Conservation (phyloP, 1,140 invertebrate genomes). For the Drosophila sp. region DNA sequence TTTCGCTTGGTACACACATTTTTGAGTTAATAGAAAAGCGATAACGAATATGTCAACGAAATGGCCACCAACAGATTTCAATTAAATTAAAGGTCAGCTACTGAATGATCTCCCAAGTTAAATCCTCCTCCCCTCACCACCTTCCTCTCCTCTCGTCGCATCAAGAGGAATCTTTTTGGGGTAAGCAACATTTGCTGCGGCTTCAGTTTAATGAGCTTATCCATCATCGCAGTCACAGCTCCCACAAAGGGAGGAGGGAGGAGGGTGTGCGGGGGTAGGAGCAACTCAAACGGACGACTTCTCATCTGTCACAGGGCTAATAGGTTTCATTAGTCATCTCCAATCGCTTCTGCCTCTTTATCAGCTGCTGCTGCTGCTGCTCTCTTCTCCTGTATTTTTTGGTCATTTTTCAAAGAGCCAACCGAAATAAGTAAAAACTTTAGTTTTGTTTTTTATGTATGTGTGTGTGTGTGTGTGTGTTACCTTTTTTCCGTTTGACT, state of each 20-base stretch:
- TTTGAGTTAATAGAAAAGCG: constrained; percentile 24
- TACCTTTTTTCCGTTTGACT: constrained; percentile 39
- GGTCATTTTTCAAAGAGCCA: constrained; percentile 65
- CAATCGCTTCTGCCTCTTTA: constrained; percentile 55
- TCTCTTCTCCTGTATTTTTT: constrained; percentile 30
- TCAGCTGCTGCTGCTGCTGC: constrained; percentile 35
- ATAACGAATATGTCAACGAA: constrained; percentile 62
- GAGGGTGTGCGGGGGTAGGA: not conserved
- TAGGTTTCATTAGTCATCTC: constrained; percentile 79
- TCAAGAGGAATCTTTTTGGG: not conserved
- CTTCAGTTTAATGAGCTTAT: constrained; percentile 76
- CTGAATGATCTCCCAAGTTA: constrained; percentile 44
- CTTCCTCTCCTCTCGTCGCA: constrained; percentile 21
- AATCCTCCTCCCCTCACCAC: not conserved
- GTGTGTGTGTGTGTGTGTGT: constrained; percentile 7
- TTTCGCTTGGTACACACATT: not conserved
- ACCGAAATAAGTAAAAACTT: constrained; percentile 19
- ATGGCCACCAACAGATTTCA: constrained; percentile 66
- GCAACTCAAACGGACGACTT: constrained; percentile 22
- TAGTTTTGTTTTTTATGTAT: constrained; percentile 15
- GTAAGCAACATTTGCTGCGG: constrained; percentile 18
- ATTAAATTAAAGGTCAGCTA: constrained; percentile 62
- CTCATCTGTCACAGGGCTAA: constrained; percentile 78
- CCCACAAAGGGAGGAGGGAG: constrained; percentile 10
- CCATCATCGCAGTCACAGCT: constrained; percentile 63